Conservation (phyloP, 2,888 invertebrate species). For the Dynastes hyllus region DNA sequence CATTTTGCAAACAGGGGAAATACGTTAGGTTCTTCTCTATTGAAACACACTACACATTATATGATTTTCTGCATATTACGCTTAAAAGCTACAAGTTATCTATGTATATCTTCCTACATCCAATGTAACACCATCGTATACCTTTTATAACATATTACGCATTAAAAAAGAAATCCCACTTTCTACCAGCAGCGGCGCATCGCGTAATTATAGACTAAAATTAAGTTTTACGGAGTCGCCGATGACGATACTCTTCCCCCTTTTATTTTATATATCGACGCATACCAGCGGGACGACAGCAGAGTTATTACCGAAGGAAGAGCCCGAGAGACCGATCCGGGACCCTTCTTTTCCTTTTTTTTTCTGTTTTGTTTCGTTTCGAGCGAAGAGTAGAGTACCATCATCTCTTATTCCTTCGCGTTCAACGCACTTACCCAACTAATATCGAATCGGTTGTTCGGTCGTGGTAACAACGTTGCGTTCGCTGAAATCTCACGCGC, state of each 20-base stretch:
- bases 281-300: neutral
- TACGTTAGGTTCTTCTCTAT: too few relatives aligned
- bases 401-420: conserved; percentile 4
- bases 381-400: conserved; percentile 12
- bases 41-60: too few relatives aligned
- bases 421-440: conserved; percentile 24
- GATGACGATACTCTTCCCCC: conserved; percentile 45
- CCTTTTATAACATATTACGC: conserved; percentile 22
- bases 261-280: conserved; percentile 23
- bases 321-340: neutral
- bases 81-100: neutral
- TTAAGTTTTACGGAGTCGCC: conserved; percentile 50
- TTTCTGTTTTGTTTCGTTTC: neutral
- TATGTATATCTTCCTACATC: neutral
- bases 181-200: conserved; percentile 58
- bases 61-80: neutral
- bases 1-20: too few relatives aligned
- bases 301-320: conserved; percentile 36
- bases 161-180: conserved; percentile 60
- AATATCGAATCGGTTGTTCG: neutral
- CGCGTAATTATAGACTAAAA: conserved; percentile 59
- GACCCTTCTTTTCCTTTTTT: neutral
- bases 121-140: neutral
- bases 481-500: conserved; percentile 45
- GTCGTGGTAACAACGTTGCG: neutral